phyloP scores from a whole-genome alignment of 1,140 invertebrate genomes.

The Neomicropteryx cornuta region DNA sequence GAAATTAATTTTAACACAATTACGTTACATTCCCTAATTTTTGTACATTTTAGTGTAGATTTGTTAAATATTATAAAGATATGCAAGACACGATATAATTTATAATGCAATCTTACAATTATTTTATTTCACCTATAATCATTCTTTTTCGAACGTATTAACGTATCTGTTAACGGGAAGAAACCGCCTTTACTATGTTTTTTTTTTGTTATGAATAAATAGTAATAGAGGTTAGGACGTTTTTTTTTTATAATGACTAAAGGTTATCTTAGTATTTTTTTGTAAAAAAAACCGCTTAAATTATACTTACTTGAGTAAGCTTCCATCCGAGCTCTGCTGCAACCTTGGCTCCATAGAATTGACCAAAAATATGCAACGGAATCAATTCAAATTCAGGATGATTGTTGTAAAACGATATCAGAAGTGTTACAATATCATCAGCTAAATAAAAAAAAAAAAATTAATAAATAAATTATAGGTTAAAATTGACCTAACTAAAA shows the following conservation, averaged over 20 bases:
- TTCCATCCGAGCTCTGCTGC: conserved; percentile 43
- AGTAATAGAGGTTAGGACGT: neutral
- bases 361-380: conserved; percentile 55
- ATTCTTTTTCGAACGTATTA: too few species aligned
- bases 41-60: too few species aligned
- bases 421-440: conserved; percentile 41
- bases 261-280: neutral
- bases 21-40: too few species aligned
- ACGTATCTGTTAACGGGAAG: too few species aligned
- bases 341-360: conserved; percentile 61
- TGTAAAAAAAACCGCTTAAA: neutral
- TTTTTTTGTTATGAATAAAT: neutral
- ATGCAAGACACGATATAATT: too few species aligned
- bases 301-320: conserved; percentile 21
- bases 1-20: too few species aligned
- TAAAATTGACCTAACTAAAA: neutral
- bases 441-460: conserved; percentile 27
- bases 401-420: conserved; percentile 41
- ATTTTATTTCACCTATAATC: too few species aligned
- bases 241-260: conserved; percentile 3
- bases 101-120: too few species aligned
- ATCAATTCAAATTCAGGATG: conserved; percentile 39
- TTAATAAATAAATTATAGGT: conserved; percentile 9
- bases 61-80: too few species aligned
- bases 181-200: too few species aligned